Evolutionary conservation across 64 coral and sea anemone species (phyloP), one percentile per base, ranked within the genome.

Genomic region (Montipora cactus): DNA sequence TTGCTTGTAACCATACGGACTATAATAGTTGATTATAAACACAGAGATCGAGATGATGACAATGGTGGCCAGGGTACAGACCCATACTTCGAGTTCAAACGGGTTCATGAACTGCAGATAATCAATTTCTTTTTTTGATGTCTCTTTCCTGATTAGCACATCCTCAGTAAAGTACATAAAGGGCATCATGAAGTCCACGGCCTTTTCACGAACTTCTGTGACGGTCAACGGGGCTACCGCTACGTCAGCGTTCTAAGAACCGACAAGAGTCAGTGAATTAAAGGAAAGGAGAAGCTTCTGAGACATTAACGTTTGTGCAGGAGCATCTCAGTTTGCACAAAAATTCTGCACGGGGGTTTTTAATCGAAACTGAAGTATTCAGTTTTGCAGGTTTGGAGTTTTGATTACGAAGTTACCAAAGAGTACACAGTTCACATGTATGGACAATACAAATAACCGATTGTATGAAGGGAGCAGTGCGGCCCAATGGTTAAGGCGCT

Each of bases 91-190:
- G 28, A 66, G 18, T 15, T 85, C 81, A 37, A 95, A 90, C 12
- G 94, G 94, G 21, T 92, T 86, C 82, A 95, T 86, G 16, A 95
- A 95, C 44, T 91, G 72, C 2, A 95, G 75, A 10, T 67, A 81
- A 73, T 93, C 79, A 10, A 77, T 19, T 8, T 47, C 75, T 23
- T 95, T 67, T 14, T 89, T 25, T 19, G 72, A 71, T 11, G 50
- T 11, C 11, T 52, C 11, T 28, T 81, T 88, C 15, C 71, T 87
- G 49, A 92, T 75, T 5, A 95, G 3, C 84, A 95, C 87, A 0
- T 95, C 94, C 15, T 92, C 90, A 0, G 94, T 95, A 78, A 81
- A 92, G 47, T 88, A 90, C 89, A 91, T 90, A 44, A 44, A 95
- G 7, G 94, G 78, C 2, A 92, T 83, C 4, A 78, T 95, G 21